Percentiles rank a stretch among this genome's conserved stretches.
Evolutionary conservation across 2,797 vertebrate species (phyloP).

Genomic region (Crossoptilon crossoptilon): DNA sequence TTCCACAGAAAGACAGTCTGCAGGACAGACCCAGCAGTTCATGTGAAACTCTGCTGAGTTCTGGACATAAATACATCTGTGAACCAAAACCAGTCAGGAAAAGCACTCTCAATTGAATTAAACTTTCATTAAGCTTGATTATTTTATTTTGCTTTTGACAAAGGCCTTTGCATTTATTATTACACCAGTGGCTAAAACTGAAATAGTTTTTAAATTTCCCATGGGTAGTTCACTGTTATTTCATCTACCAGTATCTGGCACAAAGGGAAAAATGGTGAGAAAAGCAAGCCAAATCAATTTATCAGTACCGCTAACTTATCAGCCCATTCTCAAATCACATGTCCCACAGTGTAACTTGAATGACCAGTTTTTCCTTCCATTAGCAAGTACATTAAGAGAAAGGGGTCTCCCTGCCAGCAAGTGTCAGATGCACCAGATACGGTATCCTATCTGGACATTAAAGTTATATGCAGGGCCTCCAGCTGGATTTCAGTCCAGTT

Average conservation of each 20-base stretch:
- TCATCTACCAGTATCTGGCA: neutral
- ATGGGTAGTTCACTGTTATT: neutral
- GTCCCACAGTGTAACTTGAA: constrained; percentile 16
- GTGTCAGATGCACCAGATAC: neutral
- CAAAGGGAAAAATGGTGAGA: constrained; percentile 21
- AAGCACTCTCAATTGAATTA: constrained; percentile 15
- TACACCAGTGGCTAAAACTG: neutral
- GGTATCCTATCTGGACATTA: neutral
- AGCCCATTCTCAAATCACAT: constrained; percentile 32
- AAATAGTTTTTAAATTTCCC: constrained; percentile 13
- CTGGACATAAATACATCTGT: neutral
- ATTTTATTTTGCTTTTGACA: constrained; percentile 41
- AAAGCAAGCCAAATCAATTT: constrained; percentile 27
- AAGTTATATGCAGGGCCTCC: neutral
- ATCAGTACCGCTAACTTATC: constrained; percentile 39
- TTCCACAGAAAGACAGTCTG: neutral
- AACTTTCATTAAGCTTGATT: constrained; percentile 34
- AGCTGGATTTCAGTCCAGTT: neutral
- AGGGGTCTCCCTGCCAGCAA: constrained; percentile 14
- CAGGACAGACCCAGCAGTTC: neutral
- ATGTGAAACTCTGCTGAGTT: neutral
- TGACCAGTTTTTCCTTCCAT: constrained; percentile 37
- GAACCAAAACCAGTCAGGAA: constrained; percentile 12
- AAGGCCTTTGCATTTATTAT: constrained; percentile 5
- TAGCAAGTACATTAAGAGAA: constrained; percentile 20